Conservation (phyloP, 2,797 vertebrate genomes). For the Nannoperca australis region DNA sequence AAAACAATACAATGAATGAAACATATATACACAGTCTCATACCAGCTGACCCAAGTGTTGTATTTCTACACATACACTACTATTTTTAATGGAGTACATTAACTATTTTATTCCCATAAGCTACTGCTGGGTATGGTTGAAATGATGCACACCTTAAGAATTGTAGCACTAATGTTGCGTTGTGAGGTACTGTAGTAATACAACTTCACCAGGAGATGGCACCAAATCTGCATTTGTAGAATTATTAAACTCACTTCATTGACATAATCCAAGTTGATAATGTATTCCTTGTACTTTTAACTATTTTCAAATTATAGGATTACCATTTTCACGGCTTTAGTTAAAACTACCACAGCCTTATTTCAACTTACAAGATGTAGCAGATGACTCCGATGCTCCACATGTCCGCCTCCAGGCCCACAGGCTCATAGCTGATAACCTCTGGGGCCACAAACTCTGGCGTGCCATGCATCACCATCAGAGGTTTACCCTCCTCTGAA, state of each 20-base stretch:
- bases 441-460: constrained; percentile 93
- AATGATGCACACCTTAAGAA: background rate
- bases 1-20: background rate
- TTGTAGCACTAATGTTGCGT: fast-evolving
- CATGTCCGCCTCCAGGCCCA: constrained; percentile 88
- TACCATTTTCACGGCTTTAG: background rate
- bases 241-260: background rate
- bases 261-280: background rate
- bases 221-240: constrained; percentile 29
- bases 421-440: constrained; percentile 88
- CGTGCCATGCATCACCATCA: constrained; percentile 90
- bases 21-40: background rate
- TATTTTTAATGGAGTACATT: background rate
- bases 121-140: background rate
- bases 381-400: constrained; percentile 94
- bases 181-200: background rate
- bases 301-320: background rate
- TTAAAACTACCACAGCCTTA: background rate
- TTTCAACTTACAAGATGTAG: constrained; percentile 88
- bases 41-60: background rate
- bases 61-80: background rate
- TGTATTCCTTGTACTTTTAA: background rate
- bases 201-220: constrained; percentile 47
- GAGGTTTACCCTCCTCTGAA: constrained; percentile 78
- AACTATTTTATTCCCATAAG: background rate